A percentile compares a stretch with the other conserved stretches of the same genome.
phyloP scores from a whole-genome alignment of 2,113 vertebrate genomes.

The Cyprinus carpio region DNA sequence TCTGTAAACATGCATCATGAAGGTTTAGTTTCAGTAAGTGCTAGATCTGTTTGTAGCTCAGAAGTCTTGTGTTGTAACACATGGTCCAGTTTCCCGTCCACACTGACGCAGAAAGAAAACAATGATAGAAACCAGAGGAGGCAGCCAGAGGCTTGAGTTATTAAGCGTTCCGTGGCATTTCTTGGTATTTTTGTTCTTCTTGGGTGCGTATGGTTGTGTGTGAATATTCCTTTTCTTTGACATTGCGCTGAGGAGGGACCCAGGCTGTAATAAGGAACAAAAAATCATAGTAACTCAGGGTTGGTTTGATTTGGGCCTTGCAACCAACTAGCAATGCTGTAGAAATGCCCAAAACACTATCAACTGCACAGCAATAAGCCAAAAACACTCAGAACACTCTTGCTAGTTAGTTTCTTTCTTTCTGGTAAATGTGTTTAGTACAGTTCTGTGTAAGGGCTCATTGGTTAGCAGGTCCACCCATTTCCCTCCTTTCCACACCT shows the following conservation, averaged over 20 bases:
- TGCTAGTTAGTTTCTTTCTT: background rate
- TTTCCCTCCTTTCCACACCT: constrained; percentile 22
- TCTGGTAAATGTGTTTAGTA: background rate
- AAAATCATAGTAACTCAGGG: background rate
- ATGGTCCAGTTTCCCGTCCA: background rate
- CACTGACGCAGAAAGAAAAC: background rate
- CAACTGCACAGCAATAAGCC: background rate
- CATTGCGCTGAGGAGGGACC: background rate
- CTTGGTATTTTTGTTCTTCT: background rate
- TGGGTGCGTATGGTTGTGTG: background rate
- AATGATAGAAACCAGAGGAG: background rate
- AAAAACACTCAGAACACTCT: too few species aligned
- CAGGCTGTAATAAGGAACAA: background rate
- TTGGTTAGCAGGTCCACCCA: background rate
- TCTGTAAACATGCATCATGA: background rate
- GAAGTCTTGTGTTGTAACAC: background rate
- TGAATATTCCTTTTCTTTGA: background rate
- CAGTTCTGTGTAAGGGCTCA: background rate
- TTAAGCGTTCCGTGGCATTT: background rate
- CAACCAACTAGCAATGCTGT: background rate
- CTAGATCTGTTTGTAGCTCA: background rate
- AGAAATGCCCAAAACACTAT: background rate
- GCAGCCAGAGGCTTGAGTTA: background rate
- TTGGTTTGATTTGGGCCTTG: background rate
- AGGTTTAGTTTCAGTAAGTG: background rate